Evolutionary conservation across 2,797 vertebrate species (phyloP), one percentile per base, ranked within the genome.

Genomic region (Adrianichthys oophorus): DNA sequence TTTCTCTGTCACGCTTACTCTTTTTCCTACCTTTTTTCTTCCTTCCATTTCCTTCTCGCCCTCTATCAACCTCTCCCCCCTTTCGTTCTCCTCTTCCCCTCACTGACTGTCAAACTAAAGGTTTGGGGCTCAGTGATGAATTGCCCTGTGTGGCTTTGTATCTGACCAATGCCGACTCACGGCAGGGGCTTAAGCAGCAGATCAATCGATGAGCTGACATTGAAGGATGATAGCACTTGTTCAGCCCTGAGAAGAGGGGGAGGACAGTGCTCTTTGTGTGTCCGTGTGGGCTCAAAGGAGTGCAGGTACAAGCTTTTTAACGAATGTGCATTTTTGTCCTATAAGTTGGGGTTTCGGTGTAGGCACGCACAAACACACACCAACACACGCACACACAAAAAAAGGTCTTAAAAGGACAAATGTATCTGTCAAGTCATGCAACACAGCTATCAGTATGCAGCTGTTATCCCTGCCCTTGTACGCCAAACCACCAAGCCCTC

Each of bases 121-220:
- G 78, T 87, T 90, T 74, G 82, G 87, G 87, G 80, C 87, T 89
- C 66, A 58, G 82, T 93, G 91, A 94, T 92, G 90, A 91, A 92
- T 92, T 91, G 89, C 92, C 89, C 85, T 64, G 86, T 87, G 88
- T 90, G 87, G 89, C 89, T 91, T 90, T 92, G 88, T 93, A 91
- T 93, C 91, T 91, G 90, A 90, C 89, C 89, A 85, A 81, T 86
- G 86, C 80, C 84, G 85, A 90, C 88, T 90, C 85, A 86, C 83
- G 80, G 87, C 90, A 88, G 85, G 85, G 84, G 85, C 88, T 90
- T 91, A 89, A 91, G 91, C 88, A 91, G 88, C 87, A 64, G 89
- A 92, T 90, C 90, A 74, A 92, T 93, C 90, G 80, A 90, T 87
- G 89, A 80, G 73, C 83, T 91, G 94, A 90, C 84, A 66, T 71